phyloP scores from a whole-genome alignment of 2,113 vertebrate genomes.

The Theristicus caerulescens region DNA sequence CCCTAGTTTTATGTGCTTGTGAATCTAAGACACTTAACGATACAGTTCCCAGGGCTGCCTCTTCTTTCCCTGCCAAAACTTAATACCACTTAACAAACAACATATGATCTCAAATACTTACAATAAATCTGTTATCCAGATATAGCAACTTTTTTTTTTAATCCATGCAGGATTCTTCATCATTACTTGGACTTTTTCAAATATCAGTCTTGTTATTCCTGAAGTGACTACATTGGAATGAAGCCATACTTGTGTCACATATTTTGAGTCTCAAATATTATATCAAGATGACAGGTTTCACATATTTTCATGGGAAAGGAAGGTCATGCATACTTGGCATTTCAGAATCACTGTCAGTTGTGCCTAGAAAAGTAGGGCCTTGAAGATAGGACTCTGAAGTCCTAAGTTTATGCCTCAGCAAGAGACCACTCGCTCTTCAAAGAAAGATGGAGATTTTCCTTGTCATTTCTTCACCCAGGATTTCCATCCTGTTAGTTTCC shows the following conservation, averaged over 20 bases:
- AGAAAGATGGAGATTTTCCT: background rate
- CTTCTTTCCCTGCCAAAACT: background rate
- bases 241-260: background rate
- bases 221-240: background rate
- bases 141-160: background rate
- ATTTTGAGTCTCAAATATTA: background rate
- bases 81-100: background rate
- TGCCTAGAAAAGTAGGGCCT: background rate
- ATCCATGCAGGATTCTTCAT: background rate
- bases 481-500: background rate
- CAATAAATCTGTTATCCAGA: background rate
- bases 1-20: background rate
- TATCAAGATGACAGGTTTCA: background rate
- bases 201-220: background rate
- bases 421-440: background rate
- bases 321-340: background rate
- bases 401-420: background rate
- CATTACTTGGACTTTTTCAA: background rate
- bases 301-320: background rate
- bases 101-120: background rate
- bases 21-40: background rate
- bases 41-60: background rate
- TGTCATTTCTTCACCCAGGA: background rate
- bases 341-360: background rate
- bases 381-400: background rate